These are phyloP conservation scores for Glyphotaelius pellucidus DNA, from an alignment of 2,888 invertebrate genomes.

Conservation along the genomic window DNA sequence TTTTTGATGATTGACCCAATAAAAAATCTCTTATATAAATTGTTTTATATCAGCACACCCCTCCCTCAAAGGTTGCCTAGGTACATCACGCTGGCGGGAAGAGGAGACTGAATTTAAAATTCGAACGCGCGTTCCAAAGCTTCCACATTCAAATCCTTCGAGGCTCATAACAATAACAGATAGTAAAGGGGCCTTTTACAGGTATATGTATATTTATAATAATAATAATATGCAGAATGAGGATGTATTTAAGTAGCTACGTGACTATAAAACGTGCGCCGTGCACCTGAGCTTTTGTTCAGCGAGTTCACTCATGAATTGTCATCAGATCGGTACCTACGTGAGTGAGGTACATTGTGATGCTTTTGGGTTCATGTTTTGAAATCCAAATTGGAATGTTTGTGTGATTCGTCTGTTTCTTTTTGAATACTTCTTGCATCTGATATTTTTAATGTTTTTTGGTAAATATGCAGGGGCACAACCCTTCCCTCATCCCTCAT, in stretches of 20 bases:
- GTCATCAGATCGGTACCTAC: neutral
- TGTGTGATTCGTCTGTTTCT: neutral
- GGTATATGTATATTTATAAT: neutral
- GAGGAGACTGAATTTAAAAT: slow-evolving; percentile 32
- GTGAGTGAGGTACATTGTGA: neutral
- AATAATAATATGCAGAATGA: too few relatives aligned
- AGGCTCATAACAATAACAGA: neutral
- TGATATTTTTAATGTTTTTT: neutral
- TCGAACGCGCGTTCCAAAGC: slow-evolving; percentile 25
- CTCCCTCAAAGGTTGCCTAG: neutral
- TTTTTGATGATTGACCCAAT: too few relatives aligned
- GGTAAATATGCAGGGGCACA: too few relatives aligned
- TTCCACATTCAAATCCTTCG: slow-evolving; percentile 40
- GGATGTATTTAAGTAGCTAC: slow-evolving; percentile 17
- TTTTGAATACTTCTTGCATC: neutral
- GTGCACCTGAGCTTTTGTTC: slow-evolving; percentile 37
- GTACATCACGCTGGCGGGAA: neutral
- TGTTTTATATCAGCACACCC: neutral
- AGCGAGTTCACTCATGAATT: neutral
- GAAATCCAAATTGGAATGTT: neutral
- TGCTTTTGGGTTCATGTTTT: neutral
- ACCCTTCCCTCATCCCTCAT: too few relatives aligned
- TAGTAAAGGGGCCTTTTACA: neutral
- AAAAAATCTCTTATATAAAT: neutral
- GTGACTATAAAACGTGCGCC: slow-evolving; percentile 35